Evolutionary conservation across 2,797 vertebrate genomes (phyloP).

Genomic region (Protonibea diacanthus): DNA sequence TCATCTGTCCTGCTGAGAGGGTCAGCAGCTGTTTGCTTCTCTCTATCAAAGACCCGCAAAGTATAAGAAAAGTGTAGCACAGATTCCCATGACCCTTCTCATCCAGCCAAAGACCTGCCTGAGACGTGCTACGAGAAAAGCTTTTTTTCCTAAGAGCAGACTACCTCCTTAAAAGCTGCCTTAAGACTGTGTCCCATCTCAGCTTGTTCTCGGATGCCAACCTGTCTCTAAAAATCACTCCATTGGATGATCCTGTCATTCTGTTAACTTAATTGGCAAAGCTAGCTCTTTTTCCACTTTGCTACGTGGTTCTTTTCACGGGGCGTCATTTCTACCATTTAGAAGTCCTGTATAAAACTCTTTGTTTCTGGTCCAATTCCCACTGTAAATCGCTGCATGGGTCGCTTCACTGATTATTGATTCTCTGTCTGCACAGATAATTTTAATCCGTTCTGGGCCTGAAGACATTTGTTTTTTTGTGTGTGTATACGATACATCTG

Average conservation of each 20-base stretch:
- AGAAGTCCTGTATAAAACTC: constrained; percentile 10
- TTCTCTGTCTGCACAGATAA: constrained; percentile 52
- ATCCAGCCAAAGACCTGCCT: constrained; percentile 27
- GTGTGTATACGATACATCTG: constrained; percentile 5
- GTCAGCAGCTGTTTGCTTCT: constrained; percentile 28
- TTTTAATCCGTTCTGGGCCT: constrained; percentile 42
- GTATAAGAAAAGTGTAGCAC: constrained; percentile 41
- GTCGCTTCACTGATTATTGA: constrained; percentile 50
- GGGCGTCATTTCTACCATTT: constrained; percentile 20
- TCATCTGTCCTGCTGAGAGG: constrained; percentile 30
- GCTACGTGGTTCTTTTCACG: constrained; percentile 10
- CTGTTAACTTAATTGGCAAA: constrained; percentile 16
- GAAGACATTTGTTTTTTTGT: constrained; percentile 24
- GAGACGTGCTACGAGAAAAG: constrained; percentile 17
- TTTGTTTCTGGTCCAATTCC: constrained; percentile 39
- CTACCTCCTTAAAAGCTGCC: constrained; percentile 23
- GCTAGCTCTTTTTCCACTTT: neutral
- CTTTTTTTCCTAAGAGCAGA: constrained; percentile 9
- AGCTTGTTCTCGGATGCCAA: constrained; percentile 13
- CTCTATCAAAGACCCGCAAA: constrained; percentile 36
- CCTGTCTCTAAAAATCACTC: constrained; percentile 11
- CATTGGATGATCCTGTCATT: neutral
- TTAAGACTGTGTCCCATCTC: constrained; percentile 17
- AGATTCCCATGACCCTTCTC: constrained; percentile 46
- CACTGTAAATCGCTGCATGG: constrained; percentile 46